These are phyloP conservation scores for Theristicus caerulescens DNA, from an alignment of 2,113 vertebrate species.

Conservation along the genomic window DNA sequence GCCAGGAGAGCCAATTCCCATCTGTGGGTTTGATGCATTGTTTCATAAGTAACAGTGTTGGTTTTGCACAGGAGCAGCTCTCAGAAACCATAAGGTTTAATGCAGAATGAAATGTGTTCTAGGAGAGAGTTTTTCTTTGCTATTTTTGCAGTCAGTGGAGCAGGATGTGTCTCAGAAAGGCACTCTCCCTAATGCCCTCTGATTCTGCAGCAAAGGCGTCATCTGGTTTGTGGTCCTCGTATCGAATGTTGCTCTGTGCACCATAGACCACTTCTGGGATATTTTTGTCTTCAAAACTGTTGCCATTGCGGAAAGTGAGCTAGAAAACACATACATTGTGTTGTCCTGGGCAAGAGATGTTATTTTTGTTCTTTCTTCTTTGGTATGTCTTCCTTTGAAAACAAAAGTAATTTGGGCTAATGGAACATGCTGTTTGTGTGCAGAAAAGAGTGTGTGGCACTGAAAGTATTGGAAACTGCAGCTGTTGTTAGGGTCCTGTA, in stretches of 20 bases:
- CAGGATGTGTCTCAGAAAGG: background rate
- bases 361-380: background rate
- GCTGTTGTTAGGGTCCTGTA: background rate
- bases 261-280: background rate
- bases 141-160: background rate
- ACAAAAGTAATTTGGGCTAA: background rate
- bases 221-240: background rate
- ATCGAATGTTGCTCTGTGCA: background rate
- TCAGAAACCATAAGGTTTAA: background rate
- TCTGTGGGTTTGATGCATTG: conserved; percentile 39
- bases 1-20: conserved; percentile 39
- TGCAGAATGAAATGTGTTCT: background rate
- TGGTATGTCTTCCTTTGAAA: background rate
- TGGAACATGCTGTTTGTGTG: background rate
- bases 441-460: background rate
- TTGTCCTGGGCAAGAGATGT: background rate
- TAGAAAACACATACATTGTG: background rate
- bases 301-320: background rate
- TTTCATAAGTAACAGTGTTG: conserved; percentile 14
- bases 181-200: background rate
- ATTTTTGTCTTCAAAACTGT: conserved; percentile 7
- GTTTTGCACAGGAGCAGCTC: conserved; percentile 30
- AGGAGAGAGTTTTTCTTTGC: background rate
- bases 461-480: background rate
- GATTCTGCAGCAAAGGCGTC: background rate